Evolutionary conservation across 2,888 invertebrate species (phyloP).

Genomic region (Archips crataeganus): DNA sequence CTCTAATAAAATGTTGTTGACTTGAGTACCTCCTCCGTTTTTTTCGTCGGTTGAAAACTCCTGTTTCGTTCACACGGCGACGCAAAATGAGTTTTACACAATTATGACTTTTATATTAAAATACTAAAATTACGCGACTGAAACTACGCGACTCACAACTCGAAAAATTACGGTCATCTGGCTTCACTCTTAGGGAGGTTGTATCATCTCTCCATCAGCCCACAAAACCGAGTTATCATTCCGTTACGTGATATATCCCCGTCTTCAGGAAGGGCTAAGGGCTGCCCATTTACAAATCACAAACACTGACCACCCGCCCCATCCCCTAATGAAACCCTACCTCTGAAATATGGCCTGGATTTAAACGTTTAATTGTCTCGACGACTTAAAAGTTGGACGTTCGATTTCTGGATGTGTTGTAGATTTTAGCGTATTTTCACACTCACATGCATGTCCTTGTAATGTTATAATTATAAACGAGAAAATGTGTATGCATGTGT

Average conservation of each 20-base stretch:
- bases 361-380: constrained; percentile 41
- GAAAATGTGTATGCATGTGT: too few species aligned
- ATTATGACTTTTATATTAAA: too few species aligned
- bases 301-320: constrained; percentile 82
- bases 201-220: constrained; percentile 63
- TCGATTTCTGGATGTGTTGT: constrained; percentile 9
- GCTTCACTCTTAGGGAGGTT: constrained; percentile 3
- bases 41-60: too few species aligned
- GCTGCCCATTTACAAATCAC: constrained; percentile 86
- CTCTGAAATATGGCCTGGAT: constrained; percentile 43
- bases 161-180: too few species aligned
- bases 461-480: too few species aligned
- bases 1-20: too few species aligned
- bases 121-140: too few species aligned
- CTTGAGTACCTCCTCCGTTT: too few species aligned
- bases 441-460: background rate
- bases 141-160: too few species aligned
- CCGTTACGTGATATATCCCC: constrained; percentile 84
- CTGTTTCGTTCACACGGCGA: too few species aligned
- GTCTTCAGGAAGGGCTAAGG: constrained; percentile 84
- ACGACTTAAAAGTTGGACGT: constrained; percentile 37
- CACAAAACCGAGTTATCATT: constrained; percentile 78
- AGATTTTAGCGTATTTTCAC: background rate
- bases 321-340: constrained; percentile 44
- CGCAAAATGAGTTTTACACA: too few species aligned